Evolutionary conservation across 2,888 invertebrate species (phyloP), one percentile per base, ranked within the genome.

Genomic region (Drosophila prostipennis): DNA sequence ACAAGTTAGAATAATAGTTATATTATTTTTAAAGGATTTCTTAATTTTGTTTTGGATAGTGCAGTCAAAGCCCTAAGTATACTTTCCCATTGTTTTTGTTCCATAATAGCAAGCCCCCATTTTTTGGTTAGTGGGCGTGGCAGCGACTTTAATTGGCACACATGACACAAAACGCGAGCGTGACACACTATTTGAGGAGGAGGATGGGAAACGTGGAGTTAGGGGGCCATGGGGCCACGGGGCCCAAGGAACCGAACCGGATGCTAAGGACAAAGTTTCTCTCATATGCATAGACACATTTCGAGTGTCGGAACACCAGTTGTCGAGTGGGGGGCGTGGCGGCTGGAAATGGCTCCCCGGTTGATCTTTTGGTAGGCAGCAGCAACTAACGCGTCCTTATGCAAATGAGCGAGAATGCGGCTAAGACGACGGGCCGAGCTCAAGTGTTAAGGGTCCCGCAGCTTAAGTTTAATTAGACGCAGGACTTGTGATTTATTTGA

Each of bases 381-480:
- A 65, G 77, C 26, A 26, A 6, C 75, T 65, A 68, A 37, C 56
- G 46, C 61, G 55, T 75, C 78, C 80, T 75, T 84, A 84, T 84
- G 87, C 85, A 84, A 84, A 84, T 89, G 74, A 81, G 68, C 29
- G 48, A 54, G 39, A 52, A 55, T 53, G 76, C 37, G 59, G 65
- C 56, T 29, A 19, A 36, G 74, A 68, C 74, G 78, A 73, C 69
- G 72, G 59, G 69, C 61, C 65, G 73, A 74, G 84, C 76, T 77
- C 87, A 87, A 89, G 85, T 83, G 85, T 74, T 88, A 84, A 88
- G 87, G 89, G 87, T 84, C 85, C 76, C 87, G 73, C 85, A 87
- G 90, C 90, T 91, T 89, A 89, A 91, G 88, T 90, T 90, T 90
- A 90, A 90, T 90, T 90, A 90, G 91, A 83, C 90, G 86, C 90